Base-by-base conservation (phyloP, 2,888 invertebrate genomes). In the Frankliniella fusca region DNA sequence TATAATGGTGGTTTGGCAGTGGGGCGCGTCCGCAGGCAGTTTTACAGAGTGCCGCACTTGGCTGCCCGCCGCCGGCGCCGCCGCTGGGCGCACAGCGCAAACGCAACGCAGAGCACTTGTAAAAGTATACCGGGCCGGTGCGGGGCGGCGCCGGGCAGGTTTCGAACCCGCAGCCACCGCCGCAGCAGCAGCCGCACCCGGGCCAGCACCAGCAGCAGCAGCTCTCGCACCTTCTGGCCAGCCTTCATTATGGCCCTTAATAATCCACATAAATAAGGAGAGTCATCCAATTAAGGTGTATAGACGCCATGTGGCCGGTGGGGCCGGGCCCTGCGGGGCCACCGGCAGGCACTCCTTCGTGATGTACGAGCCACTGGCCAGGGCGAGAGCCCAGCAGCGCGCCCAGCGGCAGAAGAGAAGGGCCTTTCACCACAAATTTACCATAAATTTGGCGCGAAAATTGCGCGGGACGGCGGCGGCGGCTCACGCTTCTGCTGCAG, bases 211-310 rank as follows among this genome's bases (percentile, higher is more conserved):
- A n/a, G n/a, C n/a, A n/a, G n/a, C n/a, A n/a, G n/a, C 38, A 38
- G 38, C 3, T 5, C 38, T 38, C 38, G 2, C 38, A 38, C 38
- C 38, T 38, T 38, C 38, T 38, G 38, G 38, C 38, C 38, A 20
- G 61, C 70, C n/a, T 70, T 23, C 70, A 70, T 70, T 70, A 70
- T 23, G 3, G 70, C 0, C 70, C 70, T 70, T 70, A 70, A 70
- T 70, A 70, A 70, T 70, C 70, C 70, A 70, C 70, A 70, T 70
- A 70, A 70, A 70, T 70, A 70, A 70, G 70, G 11, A 70, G 70
- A 23, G 70, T 23, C 70, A 9, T 9, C n/a, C 70, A 70, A 70
- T 70, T 70, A 70, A 70, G 70, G 70, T 70, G 70, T 70, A 70
- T 70, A 23, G 70, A 70, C 70, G 70, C 70, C 70, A 70, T 23